These are phyloP conservation scores for Gortyna flavago DNA, from an alignment of 2,888 invertebrate species.

Conservation along the genomic window DNA sequence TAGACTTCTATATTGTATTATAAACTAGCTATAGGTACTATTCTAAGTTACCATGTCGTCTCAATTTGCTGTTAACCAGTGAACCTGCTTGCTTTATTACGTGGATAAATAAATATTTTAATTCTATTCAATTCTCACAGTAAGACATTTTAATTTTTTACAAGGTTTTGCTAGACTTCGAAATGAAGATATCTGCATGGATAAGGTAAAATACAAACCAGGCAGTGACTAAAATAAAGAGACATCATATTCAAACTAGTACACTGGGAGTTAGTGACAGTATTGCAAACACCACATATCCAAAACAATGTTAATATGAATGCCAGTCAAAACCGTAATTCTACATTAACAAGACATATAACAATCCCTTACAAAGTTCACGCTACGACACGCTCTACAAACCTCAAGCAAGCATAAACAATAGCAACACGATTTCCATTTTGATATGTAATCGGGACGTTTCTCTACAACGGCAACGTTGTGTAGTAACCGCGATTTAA, in stretches of 20 bases:
- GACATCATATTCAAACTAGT: neutral
- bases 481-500: conserved; percentile 70
- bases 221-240: neutral
- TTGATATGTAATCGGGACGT: conserved; percentile 60
- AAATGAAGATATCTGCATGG: too few relatives aligned
- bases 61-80: too few relatives aligned
- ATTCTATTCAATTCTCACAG: too few relatives aligned
- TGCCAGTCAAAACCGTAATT: conserved; percentile 33
- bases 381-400: conserved; percentile 44
- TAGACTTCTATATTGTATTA: too few relatives aligned
- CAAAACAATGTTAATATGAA: conserved; percentile 12
- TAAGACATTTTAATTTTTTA: too few relatives aligned
- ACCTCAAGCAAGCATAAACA: conserved; percentile 53
- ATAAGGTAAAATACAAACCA: neutral
- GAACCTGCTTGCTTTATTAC: too few relatives aligned
- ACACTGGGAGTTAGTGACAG: neutral
- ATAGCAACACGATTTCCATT: conserved; percentile 64
- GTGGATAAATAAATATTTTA: too few relatives aligned
- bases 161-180: too few relatives aligned
- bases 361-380: conserved; percentile 42
- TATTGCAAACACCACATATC: neutral
- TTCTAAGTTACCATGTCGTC: too few relatives aligned
- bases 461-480: conserved; percentile 56
- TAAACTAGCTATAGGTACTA: too few relatives aligned
- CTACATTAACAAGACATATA: conserved; percentile 43